Percentiles rank a stretch among this genome's conserved stretches.
Evolutionary conservation across 2,797 vertebrate genomes (phyloP).

Genomic region (Rousettus madagascariensis): DNA sequence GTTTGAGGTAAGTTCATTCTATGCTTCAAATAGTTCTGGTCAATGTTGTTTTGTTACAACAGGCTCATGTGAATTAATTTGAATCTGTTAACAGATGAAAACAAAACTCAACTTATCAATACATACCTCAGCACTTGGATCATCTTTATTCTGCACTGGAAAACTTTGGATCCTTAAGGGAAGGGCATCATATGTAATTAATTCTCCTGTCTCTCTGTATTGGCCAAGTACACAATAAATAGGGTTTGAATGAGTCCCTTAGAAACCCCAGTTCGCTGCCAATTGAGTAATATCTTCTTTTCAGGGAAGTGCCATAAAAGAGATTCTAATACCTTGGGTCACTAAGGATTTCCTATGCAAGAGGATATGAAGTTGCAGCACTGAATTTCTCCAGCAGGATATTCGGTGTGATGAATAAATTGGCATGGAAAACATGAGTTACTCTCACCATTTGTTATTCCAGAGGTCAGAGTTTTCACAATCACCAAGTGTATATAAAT

Average conservation of each 20-base stretch:
- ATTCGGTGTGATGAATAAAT: background rate
- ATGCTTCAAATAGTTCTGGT: background rate
- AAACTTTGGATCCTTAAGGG: background rate
- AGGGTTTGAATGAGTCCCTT: background rate
- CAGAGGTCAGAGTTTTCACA: background rate
- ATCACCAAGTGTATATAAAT: background rate
- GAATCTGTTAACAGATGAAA: background rate
- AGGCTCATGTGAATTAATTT: background rate
- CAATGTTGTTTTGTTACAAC: background rate
- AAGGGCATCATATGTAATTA: background rate
- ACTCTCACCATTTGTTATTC: background rate
- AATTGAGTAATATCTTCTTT: slow-evolving; percentile 12
- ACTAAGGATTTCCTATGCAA: slow-evolving; percentile 15
- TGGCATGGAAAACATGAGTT: background rate
- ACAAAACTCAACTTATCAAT: background rate
- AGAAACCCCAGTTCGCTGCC: background rate
- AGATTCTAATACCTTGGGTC: background rate
- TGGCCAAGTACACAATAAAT: background rate
- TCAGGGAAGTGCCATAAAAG: background rate
- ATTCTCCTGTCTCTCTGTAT: background rate
- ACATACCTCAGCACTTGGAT: background rate
- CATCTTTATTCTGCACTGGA: background rate
- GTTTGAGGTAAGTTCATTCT: background rate
- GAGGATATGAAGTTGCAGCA: background rate
- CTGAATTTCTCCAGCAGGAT: slow-evolving; percentile 13